A percentile compares a stretch with the other conserved stretches of the same genome.
Evolutionary conservation across 2,797 vertebrate genomes (phyloP).

Genomic region (Catostomus latipinnis): DNA sequence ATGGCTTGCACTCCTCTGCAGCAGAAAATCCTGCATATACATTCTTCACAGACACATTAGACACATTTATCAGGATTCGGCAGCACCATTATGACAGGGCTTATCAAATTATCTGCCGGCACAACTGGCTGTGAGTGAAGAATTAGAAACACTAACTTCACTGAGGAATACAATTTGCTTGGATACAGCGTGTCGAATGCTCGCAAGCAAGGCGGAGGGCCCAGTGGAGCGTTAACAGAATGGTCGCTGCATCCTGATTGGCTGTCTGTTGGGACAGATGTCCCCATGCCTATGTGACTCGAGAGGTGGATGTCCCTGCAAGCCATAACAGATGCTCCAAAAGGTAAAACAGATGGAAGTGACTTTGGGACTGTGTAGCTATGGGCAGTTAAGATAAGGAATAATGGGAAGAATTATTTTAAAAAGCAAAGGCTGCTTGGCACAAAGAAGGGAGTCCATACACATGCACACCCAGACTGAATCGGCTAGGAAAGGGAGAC

Average conservation of each 20-base stretch:
- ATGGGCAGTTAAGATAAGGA: slow-evolving; percentile 67
- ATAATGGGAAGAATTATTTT: slow-evolving; percentile 73
- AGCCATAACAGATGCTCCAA: slow-evolving; percentile 82
- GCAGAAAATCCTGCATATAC: slow-evolving; percentile 62
- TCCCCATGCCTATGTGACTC: slow-evolving; percentile 77
- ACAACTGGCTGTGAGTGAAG: slow-evolving; percentile 78
- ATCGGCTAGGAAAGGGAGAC: slow-evolving; percentile 54
- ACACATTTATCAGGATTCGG: slow-evolving; percentile 81
- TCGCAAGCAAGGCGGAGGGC: slow-evolving; percentile 68
- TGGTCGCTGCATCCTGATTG: slow-evolving; percentile 76
- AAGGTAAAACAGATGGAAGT: slow-evolving; percentile 85
- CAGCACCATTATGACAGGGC: slow-evolving; percentile 77
- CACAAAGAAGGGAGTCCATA: slow-evolving; percentile 28
- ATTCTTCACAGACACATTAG: slow-evolving; percentile 74
- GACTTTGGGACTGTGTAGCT: slow-evolving; percentile 63
- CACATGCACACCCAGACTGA: slow-evolving; percentile 28
- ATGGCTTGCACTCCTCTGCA: slow-evolving; percentile 73
- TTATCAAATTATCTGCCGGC: slow-evolving; percentile 82
- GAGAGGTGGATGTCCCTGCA: slow-evolving; percentile 79
- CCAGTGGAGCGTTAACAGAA: slow-evolving; percentile 77
- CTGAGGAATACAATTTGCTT: slow-evolving; percentile 79
- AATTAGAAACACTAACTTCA: slow-evolving; percentile 78
- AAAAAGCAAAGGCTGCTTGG: slow-evolving; percentile 42
- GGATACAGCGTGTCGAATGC: slow-evolving; percentile 81
- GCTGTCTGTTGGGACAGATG: slow-evolving; percentile 84